phyloP scores from a whole-genome alignment of 1,140 invertebrate species.

The Acromyrmex echinatior region DNA sequence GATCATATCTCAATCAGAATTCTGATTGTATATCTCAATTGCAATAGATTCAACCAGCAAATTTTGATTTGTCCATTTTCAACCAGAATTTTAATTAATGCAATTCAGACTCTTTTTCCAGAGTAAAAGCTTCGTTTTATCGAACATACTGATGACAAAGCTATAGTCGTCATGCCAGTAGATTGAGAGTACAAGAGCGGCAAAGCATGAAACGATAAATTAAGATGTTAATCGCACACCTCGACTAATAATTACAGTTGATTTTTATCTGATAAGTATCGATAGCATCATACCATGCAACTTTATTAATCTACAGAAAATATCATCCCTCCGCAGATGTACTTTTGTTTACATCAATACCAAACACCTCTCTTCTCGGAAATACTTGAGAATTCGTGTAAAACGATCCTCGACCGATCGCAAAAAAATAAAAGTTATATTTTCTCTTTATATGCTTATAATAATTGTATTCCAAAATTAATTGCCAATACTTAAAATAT shows the following conservation, averaged over 20 bases:
- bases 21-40: too few species aligned
- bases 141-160: neutral
- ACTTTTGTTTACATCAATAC: slow-evolving; percentile 50
- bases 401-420: neutral
- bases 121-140: neutral
- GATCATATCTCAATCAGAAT: too few species aligned
- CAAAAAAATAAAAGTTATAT: too few species aligned
- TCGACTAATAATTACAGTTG: neutral
- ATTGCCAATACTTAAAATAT: too few species aligned
- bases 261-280: slow-evolving; percentile 15
- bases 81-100: too few species aligned
- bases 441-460: too few species aligned
- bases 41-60: too few species aligned
- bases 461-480: too few species aligned
- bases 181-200: neutral
- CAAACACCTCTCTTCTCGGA: slow-evolving; percentile 13
- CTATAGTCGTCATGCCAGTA: neutral
- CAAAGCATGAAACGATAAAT: neutral
- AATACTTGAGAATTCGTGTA: slow-evolving; percentile 53
- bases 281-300: neutral
- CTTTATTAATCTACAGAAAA: slow-evolving; percentile 14
- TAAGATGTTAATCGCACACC: slow-evolving; percentile 1
- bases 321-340: slow-evolving; percentile 62
- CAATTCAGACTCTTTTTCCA: too few species aligned
- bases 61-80: too few species aligned